Conservation (phyloP, 2,113 vertebrate genomes). For the Tetrao urogallus region DNA sequence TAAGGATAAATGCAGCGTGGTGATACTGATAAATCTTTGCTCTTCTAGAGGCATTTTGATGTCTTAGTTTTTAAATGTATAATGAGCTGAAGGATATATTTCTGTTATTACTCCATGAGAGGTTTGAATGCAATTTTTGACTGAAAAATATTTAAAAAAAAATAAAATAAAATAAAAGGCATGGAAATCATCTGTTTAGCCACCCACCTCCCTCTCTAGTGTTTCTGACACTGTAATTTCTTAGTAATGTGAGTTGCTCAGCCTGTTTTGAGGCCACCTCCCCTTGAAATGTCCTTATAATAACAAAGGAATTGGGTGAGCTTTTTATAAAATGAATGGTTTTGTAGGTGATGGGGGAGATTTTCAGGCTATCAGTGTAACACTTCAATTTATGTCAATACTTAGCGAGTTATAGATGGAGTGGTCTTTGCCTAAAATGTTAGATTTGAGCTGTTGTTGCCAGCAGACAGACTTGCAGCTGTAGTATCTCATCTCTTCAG, state of each 20-base stretch:
- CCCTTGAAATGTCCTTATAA: background rate
- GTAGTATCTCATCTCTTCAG: background rate
- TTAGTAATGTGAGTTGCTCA: background rate
- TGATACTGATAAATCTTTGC: background rate
- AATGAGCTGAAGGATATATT: background rate
- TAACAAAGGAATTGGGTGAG: background rate
- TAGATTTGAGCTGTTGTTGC: background rate
- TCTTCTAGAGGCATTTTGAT: background rate
- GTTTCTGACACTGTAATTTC: background rate
- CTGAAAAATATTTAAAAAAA: background rate
- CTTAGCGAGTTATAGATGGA: background rate
- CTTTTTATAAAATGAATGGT: background rate
- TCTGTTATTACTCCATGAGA: background rate
- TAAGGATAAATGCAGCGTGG: conserved; percentile 67
- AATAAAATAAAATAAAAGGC: no score
- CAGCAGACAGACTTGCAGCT: background rate
- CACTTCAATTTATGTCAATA: background rate
- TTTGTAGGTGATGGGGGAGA: background rate
- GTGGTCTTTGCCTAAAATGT: background rate
- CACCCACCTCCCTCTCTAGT: no score
- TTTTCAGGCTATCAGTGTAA: background rate
- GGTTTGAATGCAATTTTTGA: background rate
- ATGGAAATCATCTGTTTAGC: background rate
- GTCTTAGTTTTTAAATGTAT: background rate
- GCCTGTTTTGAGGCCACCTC: background rate